phyloP scores from a whole-genome alignment of 2,888 invertebrate genomes.

The Archips xylosteana region DNA sequence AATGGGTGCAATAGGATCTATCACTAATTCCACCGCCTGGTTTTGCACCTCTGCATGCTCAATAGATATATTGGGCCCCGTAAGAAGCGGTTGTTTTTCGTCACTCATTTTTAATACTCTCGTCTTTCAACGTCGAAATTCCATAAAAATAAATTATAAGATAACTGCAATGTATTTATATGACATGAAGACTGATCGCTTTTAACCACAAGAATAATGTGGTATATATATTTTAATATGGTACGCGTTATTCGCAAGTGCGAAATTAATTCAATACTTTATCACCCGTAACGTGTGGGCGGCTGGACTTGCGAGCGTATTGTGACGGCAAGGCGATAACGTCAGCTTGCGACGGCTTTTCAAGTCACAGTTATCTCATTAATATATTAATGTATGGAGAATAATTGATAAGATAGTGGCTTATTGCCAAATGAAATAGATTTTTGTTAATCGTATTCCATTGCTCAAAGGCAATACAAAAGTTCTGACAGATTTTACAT shows the following conservation, averaged over 20 bases:
- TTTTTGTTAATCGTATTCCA: conserved; percentile 29
- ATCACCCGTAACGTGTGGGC: conserved; percentile 16
- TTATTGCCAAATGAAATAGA: conserved; percentile 30
- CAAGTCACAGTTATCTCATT: conserved; percentile 27
- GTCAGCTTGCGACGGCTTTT: conserved; percentile 26
- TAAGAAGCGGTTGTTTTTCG: conserved; percentile 89
- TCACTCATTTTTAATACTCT: conserved; percentile 82
- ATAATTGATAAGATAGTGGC: conserved; percentile 32
- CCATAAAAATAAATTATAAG: conserved; percentile 21
- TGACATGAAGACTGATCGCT: conserved; percentile 1
- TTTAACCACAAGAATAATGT: neutral
- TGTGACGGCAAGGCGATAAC: conserved; percentile 30
- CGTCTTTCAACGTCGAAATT: conserved; percentile 20
- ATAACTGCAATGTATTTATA: neutral
- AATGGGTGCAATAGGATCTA: conserved; percentile 56
- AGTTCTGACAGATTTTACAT: neutral
- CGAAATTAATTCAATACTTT: conserved; percentile 18
- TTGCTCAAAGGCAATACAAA: conserved; percentile 12
- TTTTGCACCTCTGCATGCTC: conserved; percentile 69
- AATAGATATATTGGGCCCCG: conserved; percentile 69
- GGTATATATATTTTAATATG: conserved; percentile 1
- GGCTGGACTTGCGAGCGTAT: conserved; percentile 27
- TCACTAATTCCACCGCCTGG: conserved; percentile 63
- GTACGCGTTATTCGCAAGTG: conserved; percentile 10
- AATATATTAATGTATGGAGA: conserved; percentile 2